Evolutionary conservation across 2,113 vertebrate genomes (phyloP).

Genomic region (Hyaena hyaena): DNA sequence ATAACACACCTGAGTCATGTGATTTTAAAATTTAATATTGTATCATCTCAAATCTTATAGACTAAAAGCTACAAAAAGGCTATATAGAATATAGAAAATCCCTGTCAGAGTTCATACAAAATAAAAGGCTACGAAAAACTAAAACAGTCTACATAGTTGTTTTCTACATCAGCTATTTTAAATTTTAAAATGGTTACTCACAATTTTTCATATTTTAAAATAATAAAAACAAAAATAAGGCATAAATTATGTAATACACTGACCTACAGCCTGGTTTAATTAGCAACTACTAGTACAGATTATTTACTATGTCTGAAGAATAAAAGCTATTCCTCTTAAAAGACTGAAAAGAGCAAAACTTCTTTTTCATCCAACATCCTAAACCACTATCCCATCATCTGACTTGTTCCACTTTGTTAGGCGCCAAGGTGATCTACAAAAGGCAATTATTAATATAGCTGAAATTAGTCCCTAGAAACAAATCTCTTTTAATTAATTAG

Average conservation of each 20-base stretch:
- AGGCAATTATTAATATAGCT: constrained; percentile 41
- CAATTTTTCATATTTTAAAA: constrained; percentile 25
- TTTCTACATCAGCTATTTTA: background rate
- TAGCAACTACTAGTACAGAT: background rate
- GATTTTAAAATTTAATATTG: constrained; percentile 17
- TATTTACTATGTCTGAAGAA: constrained; percentile 33
- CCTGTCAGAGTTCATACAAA: constrained; percentile 24
- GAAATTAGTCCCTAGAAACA: background rate
- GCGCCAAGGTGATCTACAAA: background rate
- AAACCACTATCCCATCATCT: background rate
- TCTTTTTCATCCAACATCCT: background rate
- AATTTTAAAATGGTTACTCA: background rate
- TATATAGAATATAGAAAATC: constrained; percentile 42
- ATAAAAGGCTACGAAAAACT: background rate
- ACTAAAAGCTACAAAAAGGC: background rate
- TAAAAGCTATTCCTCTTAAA: constrained; percentile 1
- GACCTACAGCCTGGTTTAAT: background rate
- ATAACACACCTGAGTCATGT: background rate
- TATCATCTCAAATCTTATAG: background rate
- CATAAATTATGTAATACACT: background rate
- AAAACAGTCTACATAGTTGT: background rate
- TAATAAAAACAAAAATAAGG: constrained; percentile 9
- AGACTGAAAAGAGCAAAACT: background rate
- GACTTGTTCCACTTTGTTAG: background rate
- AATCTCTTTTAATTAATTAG: background rate